Evolutionary conservation across 2,888 invertebrate genomes (phyloP).

Genomic region (Crioceris asparagi): DNA sequence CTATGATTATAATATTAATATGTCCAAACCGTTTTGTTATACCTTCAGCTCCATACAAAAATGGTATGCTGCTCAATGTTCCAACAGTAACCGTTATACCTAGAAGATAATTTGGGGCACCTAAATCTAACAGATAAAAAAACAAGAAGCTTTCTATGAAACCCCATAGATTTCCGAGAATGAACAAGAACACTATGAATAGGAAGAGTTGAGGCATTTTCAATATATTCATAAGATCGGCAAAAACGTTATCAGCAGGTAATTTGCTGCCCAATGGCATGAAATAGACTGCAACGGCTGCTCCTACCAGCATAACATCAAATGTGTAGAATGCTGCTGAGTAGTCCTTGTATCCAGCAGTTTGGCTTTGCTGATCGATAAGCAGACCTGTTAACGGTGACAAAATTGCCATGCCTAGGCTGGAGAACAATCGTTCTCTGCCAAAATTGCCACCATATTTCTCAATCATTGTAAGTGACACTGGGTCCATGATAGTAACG

Average conservation of each 20-base stretch:
- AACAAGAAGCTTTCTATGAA: conserved; percentile 84
- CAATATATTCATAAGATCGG: conserved; percentile 63
- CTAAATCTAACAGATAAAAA: conserved; percentile 72
- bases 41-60: conserved; percentile 72
- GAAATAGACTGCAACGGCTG: conserved; percentile 61
- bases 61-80: conserved; percentile 72
- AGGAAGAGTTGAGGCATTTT: conserved; percentile 69
- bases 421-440: conserved; percentile 67
- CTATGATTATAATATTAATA: conserved; percentile 72
- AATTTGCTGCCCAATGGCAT: conserved; percentile 71
- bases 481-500: conserved; percentile 83
- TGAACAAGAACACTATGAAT: conserved; percentile 71
- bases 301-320: conserved; percentile 59
- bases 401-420: conserved; percentile 73
- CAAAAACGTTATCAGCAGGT: conserved; percentile 66
- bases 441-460: conserved; percentile 75
- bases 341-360: conserved; percentile 68
- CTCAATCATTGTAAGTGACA: conserved; percentile 76
- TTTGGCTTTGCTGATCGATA: conserved; percentile 59
- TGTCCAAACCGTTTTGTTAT: conserved; percentile 73
- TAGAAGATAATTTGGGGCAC: conserved; percentile 70
- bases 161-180: conserved; percentile 79
- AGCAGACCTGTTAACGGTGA: conserved; percentile 70
- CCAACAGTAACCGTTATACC: conserved; percentile 80
- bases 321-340: conserved; percentile 81